Conservation (phyloP, 2,888 invertebrate genomes). For the Nezara viridula region DNA sequence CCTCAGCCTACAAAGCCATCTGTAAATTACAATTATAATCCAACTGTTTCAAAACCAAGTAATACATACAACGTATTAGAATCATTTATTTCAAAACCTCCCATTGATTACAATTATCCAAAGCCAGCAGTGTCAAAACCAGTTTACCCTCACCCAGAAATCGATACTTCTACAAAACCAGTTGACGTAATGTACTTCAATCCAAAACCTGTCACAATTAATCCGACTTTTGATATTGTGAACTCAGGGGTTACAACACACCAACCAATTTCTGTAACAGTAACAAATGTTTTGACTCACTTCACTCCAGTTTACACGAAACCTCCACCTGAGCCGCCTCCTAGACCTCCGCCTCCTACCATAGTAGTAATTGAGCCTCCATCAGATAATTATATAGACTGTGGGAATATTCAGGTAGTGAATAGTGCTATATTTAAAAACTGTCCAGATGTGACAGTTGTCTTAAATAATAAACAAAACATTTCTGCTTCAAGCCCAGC, state of each 20-base stretch:
- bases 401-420: slow-evolving; percentile 60
- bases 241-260: slow-evolving; percentile 26
- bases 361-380: slow-evolving; percentile 62
- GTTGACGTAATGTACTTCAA: slow-evolving; percentile 31
- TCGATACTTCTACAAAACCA: slow-evolving; percentile 2
- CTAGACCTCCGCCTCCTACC: slow-evolving; percentile 62
- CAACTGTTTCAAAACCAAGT: slow-evolving; percentile 14
- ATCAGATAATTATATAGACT: slow-evolving; percentile 58
- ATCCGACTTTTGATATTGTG: slow-evolving; percentile 28
- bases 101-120: slow-evolving; percentile 4
- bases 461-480: slow-evolving; percentile 58
- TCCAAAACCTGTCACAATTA: slow-evolving; percentile 49
- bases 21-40: neutral
- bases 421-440: slow-evolving; percentile 58
- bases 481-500: slow-evolving; percentile 39
- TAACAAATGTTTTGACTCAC: slow-evolving; percentile 1
- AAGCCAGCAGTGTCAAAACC: slow-evolving; percentile 53
- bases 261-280: slow-evolving; percentile 11
- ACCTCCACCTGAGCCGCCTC: slow-evolving; percentile 58
- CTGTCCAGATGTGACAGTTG: slow-evolving; percentile 61
- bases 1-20: slow-evolving; percentile 33
- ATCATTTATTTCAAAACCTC: neutral
- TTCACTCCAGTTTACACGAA: slow-evolving; percentile 51
- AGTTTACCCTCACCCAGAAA: neutral
- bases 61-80: neutral